Evolutionary conservation across 1,140 invertebrate genomes (phyloP).

Genomic region (Brachionus plicatilis): DNA sequence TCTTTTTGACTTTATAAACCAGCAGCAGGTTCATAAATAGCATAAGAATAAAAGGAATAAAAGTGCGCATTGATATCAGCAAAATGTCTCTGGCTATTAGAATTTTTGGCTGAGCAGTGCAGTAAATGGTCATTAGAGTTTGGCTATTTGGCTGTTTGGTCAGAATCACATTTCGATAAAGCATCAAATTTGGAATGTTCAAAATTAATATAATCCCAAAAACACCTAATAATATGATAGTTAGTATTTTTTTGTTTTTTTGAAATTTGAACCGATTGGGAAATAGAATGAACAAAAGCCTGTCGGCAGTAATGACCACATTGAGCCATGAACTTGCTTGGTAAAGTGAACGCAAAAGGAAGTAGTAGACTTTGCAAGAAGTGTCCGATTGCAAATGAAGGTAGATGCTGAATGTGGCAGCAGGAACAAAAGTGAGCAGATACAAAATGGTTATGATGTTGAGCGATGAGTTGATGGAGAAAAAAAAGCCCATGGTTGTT

Average conservation of each 20-base stretch:
- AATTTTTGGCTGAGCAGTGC: neutral
- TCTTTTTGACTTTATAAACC: neutral
- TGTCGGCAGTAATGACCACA: neutral
- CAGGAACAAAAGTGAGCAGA: neutral
- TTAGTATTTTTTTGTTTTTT: neutral
- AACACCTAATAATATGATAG: neutral
- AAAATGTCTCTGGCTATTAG: neutral
- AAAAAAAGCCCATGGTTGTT: conserved; percentile 13
- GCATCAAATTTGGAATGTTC: neutral
- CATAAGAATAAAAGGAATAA: neutral
- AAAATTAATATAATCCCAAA: neutral
- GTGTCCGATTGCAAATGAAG: neutral
- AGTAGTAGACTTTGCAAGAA: neutral
- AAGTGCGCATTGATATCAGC: neutral
- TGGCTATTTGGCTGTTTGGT: neutral
- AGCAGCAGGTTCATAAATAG: neutral
- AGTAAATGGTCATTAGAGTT: neutral
- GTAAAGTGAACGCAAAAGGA: neutral
- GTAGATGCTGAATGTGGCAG: neutral
- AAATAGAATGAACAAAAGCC: neutral
- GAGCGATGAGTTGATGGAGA: neutral
- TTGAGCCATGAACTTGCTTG: conserved; percentile 1
- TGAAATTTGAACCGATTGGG: neutral
- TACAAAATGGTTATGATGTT: neutral
- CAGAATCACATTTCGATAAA: neutral